These are phyloP conservation scores for Andrena trimmerana DNA, from an alignment of 2,888 invertebrate genomes.

Conservation along the genomic window DNA sequence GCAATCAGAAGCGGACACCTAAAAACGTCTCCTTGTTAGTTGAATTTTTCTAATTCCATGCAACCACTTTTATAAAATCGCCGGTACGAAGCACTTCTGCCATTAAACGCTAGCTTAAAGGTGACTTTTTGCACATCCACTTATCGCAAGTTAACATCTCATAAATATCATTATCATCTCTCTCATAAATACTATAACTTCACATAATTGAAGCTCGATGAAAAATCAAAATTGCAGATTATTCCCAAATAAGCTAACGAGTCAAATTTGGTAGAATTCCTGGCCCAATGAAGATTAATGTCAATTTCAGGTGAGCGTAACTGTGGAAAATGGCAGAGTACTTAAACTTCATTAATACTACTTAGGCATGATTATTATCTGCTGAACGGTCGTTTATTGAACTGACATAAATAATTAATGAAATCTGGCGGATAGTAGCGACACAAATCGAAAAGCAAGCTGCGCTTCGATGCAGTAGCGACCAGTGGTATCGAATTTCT, in stretches of 20 bases:
- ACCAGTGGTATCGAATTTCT: constrained; percentile 49
- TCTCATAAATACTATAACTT: too few species aligned
- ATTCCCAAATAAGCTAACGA: neutral
- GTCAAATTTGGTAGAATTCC: neutral
- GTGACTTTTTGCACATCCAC: too few species aligned
- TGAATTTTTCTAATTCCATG: too few species aligned
- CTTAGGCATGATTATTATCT: neutral
- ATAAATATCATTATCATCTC: too few species aligned
- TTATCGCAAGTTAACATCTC: too few species aligned
- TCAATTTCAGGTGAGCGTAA: neutral
- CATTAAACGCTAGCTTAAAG: too few species aligned
- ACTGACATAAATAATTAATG: neutral
- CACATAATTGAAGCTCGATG: too few species aligned
- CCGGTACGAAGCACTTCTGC: too few species aligned
- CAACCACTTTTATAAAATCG: too few species aligned
- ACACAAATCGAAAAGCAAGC: neutral
- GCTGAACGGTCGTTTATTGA: neutral
- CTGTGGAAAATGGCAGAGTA: neutral
- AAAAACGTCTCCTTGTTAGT: too few species aligned
- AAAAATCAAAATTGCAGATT: neutral
- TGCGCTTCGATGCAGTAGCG: constrained; percentile 15
- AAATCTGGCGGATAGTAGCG: constrained; percentile 6
- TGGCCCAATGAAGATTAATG: neutral
- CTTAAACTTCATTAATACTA: neutral
- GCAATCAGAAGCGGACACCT: too few species aligned